Base-by-base conservation (phyloP, 1,140 invertebrate genomes). In the Drosophila littoralis region DNA sequence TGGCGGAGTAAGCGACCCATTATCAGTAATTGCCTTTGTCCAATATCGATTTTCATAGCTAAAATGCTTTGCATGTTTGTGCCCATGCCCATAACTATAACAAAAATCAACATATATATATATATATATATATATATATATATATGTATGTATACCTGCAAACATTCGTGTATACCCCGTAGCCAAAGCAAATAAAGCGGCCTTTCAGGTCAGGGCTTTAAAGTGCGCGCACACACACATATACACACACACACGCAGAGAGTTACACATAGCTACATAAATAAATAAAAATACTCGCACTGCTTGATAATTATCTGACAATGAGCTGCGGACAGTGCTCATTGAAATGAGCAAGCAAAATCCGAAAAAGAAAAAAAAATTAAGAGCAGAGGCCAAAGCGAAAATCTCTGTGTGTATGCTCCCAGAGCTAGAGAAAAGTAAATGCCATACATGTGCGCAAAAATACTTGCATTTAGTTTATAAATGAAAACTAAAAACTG, bases 191-290 rank as follows among this genome's bases (percentile, higher is more conserved):
- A 86, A 79, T 72, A 88, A 77, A 61, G 59, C 52, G 43, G 50
- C 51, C 73, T 88, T 88, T 88, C 84, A 89, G 83, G 83, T 88
- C 83, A 88, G 84, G 83, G 83, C 86, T 88, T 89, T 60, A 81
- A 68, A 84, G 64, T 84, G 76, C 76, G 70, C 79, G 2, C 22
- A 22, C 22, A 22, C 2, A 22, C 22, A 22, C 22, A 22, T 3
- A 22, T n/a, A n/a, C n/a, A n/a, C n/a, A n/a, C n/a, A n/a, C 22
- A 22, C 22, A 22, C 22, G 1, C 22, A 22, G 22, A 22, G 22
- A 22, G 22, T 22, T 35, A 35, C 9, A 54, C 12, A n/a, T 45
- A 28, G n/a, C 40, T 46, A 60, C 43, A 73, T 36, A 61, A 42
- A 75, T 54, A 74, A 61, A 43, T 51, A 36, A 42, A 46, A 65